phyloP scores from a whole-genome alignment of 2,797 vertebrate genomes.

The Platyrinchus mystaceus region DNA sequence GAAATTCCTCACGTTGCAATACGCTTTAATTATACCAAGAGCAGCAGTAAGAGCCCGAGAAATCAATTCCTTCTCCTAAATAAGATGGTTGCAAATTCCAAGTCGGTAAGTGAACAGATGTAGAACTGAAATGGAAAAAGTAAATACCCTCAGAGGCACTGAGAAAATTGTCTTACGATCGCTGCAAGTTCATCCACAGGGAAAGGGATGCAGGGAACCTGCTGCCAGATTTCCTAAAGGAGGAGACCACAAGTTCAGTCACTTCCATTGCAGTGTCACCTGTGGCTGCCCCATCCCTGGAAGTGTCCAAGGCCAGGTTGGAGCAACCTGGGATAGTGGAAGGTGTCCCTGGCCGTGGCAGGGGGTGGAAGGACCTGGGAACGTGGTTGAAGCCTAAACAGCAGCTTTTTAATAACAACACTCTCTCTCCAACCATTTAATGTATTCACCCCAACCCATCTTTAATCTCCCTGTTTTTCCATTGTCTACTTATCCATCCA shows the following conservation, averaged over 20 bases:
- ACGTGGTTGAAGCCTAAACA: background rate
- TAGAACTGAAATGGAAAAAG: slow-evolving; percentile 42
- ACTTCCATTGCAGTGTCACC: fast-evolving
- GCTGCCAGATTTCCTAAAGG: background rate
- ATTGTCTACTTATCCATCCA: fast-evolving
- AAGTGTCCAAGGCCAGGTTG: background rate
- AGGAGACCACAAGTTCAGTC: background rate
- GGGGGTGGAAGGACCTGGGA: background rate
- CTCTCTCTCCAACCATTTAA: background rate
- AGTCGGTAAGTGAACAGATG: slow-evolving; percentile 7
- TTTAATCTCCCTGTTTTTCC: background rate
- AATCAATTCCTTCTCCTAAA: slow-evolving; percentile 40
- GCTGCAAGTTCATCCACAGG: background rate
- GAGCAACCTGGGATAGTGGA: fast-evolving
- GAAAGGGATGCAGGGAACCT: background rate
- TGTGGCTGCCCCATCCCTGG: background rate
- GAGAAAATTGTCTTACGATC: background rate
- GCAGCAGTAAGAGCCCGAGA: slow-evolving; percentile 7
- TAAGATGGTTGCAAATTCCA: slow-evolving; percentile 18
- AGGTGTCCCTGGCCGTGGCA: background rate
- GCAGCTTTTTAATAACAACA: background rate
- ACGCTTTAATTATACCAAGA: slow-evolving; percentile 25
- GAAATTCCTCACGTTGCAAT: slow-evolving; percentile 10
- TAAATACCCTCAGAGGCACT: background rate
- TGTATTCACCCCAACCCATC: fast-evolving